Base-by-base conservation (phyloP, 2,888 invertebrate genomes). In the Torymus tubicola region DNA sequence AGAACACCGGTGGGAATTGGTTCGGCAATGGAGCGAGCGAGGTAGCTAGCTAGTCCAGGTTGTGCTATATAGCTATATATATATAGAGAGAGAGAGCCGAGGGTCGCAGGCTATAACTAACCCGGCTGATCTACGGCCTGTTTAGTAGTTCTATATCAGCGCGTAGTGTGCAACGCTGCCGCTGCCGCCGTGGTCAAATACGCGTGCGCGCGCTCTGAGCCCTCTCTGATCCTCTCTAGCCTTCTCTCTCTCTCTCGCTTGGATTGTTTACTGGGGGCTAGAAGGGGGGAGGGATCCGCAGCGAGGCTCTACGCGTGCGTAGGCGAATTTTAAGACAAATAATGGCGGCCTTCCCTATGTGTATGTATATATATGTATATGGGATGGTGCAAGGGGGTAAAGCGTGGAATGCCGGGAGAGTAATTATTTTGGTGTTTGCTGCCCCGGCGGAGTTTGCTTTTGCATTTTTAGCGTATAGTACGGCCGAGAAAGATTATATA, bases 121-220 rank as follows among this genome's bases (percentile, higher is more conserved):
- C 89, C 87, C 78, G 77, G 83, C 88, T 90, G 90, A 90, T 89
- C 88, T 90, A 90, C 90, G 89, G 89, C 88, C 90, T 90, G 90
- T 90, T 90, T 90, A 90, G 89, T 88, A 88, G 90, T 90, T 90
- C 89, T 90, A 89, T 89, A 90, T 90, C 90, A 90, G 89, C 87
- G 86, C 83, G 42, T 42, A 42, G 42, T 42, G 42, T 42, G 42
- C 42, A 42, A 8, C 42, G 42, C 42, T 8, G 42, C 5, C 21
- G 21, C 21, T 21, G 81, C 77, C 83, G 82, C 69, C 81, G 79
- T 83, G 82, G 81, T 83, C 85, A 83, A 86, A 86, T 85, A 84
- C 84, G 79, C 82, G 64, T 69, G 70, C 75, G 16, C 21, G 18
- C 60, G 8, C 18, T 24, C 64, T 70, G 42, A 55, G 60, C 58